A percentile compares a stretch with the other conserved stretches of the same genome.
Evolutionary conservation across 2,888 invertebrate species (phyloP).

Genomic region (Mayetiola destructor): DNA sequence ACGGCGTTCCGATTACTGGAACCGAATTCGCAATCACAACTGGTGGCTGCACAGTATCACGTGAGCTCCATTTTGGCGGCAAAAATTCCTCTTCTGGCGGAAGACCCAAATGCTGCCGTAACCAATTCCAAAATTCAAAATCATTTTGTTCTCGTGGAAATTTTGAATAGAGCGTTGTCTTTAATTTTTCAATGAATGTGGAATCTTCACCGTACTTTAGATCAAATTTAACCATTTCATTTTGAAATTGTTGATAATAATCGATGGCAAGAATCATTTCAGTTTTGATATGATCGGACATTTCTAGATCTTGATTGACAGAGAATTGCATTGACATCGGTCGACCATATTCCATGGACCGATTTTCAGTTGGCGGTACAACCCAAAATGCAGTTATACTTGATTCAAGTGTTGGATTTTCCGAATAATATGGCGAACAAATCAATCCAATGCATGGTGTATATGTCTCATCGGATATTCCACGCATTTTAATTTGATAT

Average conservation of each 20-base stretch:
- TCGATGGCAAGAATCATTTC: conserved; percentile 77
- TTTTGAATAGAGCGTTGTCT: conserved; percentile 64
- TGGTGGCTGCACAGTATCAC: conserved; percentile 3
- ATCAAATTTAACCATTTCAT: conserved; percentile 50
- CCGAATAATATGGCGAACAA: conserved; percentile 71
- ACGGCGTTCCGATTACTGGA: background rate
- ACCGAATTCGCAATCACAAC: background rate
- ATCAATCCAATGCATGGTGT: conserved; percentile 86
- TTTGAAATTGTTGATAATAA: conserved; percentile 57
- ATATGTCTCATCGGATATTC: conserved; percentile 79
- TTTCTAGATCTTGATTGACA: conserved; percentile 67
- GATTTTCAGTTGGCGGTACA: conserved; percentile 85
- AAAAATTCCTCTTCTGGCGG: conserved; percentile 57
- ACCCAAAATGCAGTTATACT: conserved; percentile 85
- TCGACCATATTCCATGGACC: conserved; percentile 81
- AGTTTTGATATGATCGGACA: conserved; percentile 65
- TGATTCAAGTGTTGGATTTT: conserved; percentile 66
- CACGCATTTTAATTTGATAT: conserved; percentile 89
- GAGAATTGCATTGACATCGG: conserved; percentile 83
- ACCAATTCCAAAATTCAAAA: conserved; percentile 62
- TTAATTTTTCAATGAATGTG: conserved; percentile 71
- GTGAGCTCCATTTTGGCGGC: conserved; percentile 26
- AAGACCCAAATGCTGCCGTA: conserved; percentile 59
- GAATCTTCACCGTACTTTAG: conserved; percentile 40
- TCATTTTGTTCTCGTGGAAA: conserved; percentile 69